These are phyloP conservation scores for Cataglyphis rosenhaueri DNA, from an alignment of 2,888 invertebrate genomes.

Conservation along the genomic window DNA sequence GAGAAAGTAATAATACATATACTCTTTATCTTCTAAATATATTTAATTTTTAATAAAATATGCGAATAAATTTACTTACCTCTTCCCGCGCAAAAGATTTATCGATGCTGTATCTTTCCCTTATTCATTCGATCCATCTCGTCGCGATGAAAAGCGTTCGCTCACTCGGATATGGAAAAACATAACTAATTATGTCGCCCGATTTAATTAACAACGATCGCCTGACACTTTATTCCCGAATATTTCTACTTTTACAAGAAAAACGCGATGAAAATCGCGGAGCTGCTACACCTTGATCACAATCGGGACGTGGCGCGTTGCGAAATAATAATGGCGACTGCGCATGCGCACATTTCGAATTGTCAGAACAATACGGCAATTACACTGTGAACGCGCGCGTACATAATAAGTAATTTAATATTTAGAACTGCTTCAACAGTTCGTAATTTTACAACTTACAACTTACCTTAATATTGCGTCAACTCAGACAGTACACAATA, in stretches of 20 bases:
- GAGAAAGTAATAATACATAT: background rate
- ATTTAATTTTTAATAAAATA: background rate
- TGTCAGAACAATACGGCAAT: background rate
- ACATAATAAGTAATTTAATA: background rate
- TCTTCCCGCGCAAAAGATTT: background rate
- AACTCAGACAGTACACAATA: too few relatives aligned
- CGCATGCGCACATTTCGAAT: background rate
- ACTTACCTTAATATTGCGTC: background rate
- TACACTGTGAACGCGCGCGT: background rate
- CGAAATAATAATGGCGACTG: background rate
- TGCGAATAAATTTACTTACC: background rate
- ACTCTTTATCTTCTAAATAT: background rate
- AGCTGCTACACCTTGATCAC: background rate
- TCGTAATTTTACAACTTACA: background rate
- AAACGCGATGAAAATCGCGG: background rate
- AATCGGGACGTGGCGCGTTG: background rate
- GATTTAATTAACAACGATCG: background rate
- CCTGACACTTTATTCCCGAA: background rate
- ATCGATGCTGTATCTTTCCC: background rate
- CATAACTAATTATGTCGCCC: background rate
- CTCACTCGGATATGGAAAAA: background rate
- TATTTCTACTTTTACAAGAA: background rate
- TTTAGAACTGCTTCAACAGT: background rate
- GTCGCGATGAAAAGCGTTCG: too few relatives aligned
- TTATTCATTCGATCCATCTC: background rate